Conservation (phyloP, 2,888 invertebrate genomes). For the Andrena haemorrhoa region DNA sequence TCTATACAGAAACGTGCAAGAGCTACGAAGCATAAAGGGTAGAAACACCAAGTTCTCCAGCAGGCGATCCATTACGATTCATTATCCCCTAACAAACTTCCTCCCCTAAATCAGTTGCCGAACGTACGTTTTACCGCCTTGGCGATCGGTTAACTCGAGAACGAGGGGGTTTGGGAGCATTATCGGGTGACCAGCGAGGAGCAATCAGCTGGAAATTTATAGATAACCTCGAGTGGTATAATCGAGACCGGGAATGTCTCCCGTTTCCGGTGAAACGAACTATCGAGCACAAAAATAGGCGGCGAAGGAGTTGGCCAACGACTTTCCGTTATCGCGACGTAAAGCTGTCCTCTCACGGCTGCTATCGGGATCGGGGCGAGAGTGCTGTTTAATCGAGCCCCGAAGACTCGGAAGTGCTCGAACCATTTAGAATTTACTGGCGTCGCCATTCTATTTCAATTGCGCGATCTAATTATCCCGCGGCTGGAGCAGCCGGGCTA, state of each 20-base stretch:
- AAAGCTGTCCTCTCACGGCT: constrained; percentile 23
- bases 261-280: constrained; percentile 14
- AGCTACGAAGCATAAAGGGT: not conserved
- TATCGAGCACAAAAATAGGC: constrained; percentile 22
- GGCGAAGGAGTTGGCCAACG: constrained; percentile 12
- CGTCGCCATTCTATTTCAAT: constrained; percentile 29
- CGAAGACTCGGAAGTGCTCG: not conserved
- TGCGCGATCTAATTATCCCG: constrained; percentile 53
- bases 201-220: constrained; percentile 40
- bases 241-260: constrained; percentile 13
- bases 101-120: not conserved
- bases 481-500: constrained; percentile 12
- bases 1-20: no score
- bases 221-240: constrained; percentile 38
- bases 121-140: constrained; percentile 15
- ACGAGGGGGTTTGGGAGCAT: not conserved
- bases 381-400: constrained; percentile 19
- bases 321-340: constrained; percentile 24
- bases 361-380: constrained; percentile 28
- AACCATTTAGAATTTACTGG: constrained; percentile 19
- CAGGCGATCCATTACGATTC: constrained; percentile 2
- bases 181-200: constrained; percentile 23
- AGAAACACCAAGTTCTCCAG: not conserved
- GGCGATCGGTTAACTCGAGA: constrained; percentile 21
- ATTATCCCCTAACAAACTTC: constrained; percentile 12